Percentiles rank a stretch among this genome's conserved stretches.
phyloP scores from a whole-genome alignment of 2,797 vertebrate species.

The Melanotaenia trifasciata region DNA sequence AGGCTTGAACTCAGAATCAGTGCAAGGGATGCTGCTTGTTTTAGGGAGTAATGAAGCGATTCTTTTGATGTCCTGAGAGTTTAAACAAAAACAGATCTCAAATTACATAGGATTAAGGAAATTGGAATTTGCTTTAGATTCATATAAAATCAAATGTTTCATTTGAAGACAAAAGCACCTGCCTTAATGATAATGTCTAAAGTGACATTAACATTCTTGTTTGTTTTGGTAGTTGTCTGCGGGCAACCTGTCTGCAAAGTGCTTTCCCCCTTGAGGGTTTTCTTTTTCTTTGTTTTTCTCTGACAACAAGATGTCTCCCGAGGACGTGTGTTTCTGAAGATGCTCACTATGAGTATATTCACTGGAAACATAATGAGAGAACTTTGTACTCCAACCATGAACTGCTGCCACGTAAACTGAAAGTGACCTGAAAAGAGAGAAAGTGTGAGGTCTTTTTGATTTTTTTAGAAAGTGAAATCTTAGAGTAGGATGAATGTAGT shows the following conservation, averaged over 20 bases:
- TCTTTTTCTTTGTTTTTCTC: slow-evolving; percentile 66
- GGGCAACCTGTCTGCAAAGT: slow-evolving; percentile 51
- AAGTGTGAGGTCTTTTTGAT: neutral
- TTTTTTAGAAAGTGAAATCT: neutral
- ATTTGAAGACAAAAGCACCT: neutral
- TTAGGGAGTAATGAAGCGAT: slow-evolving; percentile 85
- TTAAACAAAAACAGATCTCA: neutral
- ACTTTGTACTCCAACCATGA: slow-evolving; percentile 93
- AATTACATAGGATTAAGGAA: neutral
- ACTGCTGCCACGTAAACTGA: slow-evolving; percentile 93
- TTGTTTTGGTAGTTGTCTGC: slow-evolving; percentile 29
- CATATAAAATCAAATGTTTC: too few species aligned
- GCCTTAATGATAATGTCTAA: slow-evolving; percentile 87
- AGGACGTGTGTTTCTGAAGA: slow-evolving; percentile 87
- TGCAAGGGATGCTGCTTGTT: slow-evolving; percentile 75
- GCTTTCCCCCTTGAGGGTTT: slow-evolving; percentile 53
- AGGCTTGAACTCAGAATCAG: slow-evolving; percentile 57
- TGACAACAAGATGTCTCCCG: slow-evolving; percentile 57
- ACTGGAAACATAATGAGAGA: slow-evolving; percentile 96
- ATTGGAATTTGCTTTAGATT: neutral
- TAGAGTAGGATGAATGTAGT: neutral
- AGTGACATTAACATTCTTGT: slow-evolving; percentile 71
- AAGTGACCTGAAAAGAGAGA: slow-evolving; percentile 83
- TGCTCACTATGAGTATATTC: slow-evolving; percentile 92
- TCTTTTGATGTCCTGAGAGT: slow-evolving; percentile 85